Evolutionary conservation across 2,797 vertebrate species (phyloP), one percentile per base, ranked within the genome.

Genomic region (Pantherophis alleghaniensis): DNA sequence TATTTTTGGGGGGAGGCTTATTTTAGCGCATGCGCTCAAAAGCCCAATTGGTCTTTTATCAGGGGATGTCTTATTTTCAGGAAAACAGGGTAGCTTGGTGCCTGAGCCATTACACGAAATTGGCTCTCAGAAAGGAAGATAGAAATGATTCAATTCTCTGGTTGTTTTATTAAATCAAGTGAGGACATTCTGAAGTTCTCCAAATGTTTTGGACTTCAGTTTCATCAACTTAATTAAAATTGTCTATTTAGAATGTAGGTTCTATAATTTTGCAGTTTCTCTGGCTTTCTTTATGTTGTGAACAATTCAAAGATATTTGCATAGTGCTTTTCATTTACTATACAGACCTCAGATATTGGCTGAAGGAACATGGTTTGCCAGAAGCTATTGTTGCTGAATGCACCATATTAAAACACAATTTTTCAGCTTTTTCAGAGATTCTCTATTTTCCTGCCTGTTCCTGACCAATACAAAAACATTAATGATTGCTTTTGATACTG

Each of bases 381-480:
- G 42, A n/a, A 12, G 37, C 1, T 57, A 24, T 12, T 42, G 13
- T 69, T 57, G 90, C 55, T 47, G 32, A 5, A 7, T 16, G 13
- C 60, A 26, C 6, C 28, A 28, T 42, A 20, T 90, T 69, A 59
- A 22, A 79, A 37, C 47, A 6, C 5, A 13, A 4, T 55, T 32
- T 18, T 22, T 11, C 18, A 28, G 14, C 9, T 88, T 42, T 16
- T 88, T 47, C 22, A n/a, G 55, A 37, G 14, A 61, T 53, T 88
- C 63, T 37, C 55, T 60, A 37, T 51, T 51, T 79, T 42, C 28
- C 66, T 56, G n/a, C 26, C 5, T 14, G 56, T 42, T 79, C n/a
- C 51, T 59, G 59, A 20, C 28, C 16, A 51, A 92, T 92, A 95
- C 94, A 90, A 97, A 97, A 95, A 93, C 92, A 96, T 96, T 95